Evolutionary conservation across 2,113 vertebrate species (phyloP), one percentile per base, ranked within the genome.

Genomic region (Pseudopipra pipra): DNA sequence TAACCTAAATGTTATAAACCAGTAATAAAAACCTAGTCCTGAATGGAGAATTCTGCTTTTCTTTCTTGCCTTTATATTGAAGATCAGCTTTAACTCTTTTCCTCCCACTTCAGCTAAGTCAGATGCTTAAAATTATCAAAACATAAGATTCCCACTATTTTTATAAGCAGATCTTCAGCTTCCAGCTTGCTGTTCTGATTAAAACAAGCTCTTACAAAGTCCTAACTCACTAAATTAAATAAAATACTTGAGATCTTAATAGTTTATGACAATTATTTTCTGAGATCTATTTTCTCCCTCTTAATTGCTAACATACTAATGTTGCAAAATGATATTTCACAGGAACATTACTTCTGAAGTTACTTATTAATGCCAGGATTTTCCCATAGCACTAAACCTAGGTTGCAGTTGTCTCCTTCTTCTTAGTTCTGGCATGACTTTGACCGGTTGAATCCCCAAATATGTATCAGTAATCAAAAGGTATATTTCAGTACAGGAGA

Each of bases 281-380:
- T 6, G 2, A 83, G 63, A 95, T 68, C 41, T n/a, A 54, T 59
- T 95, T 94, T 71, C 59, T 14, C 35, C 25, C 35, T 19, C 41
- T 72, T 96, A 97, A 98, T 98, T 97, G 97, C 93, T 97, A 95
- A 87, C 81, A 93, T 65, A 49, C 55, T 96, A 96, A 94, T 96
- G 81, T 97, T 95, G 96, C 91, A 97, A 98, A 98, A 97, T 87
- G 97, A 79, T 98, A 95, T 97, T 97, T 96, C 92, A 95, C 90
- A 85, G 93, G 77, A 91, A 93, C 73, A 75, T 96, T 98, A 98
- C 94, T 98, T 98, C 97, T 96, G 96, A 96, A 96, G 97, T 98
- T 98, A 98, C 97, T 98, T 98, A 98, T 99, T 98, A 97, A 98
- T 98, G 95, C 95, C 89, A 96, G 88, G 96, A 91, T 97, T 97